Percentiles rank a stretch among this genome's conserved stretches.
These are phyloP conservation scores for Megalops cyprinoides DNA, from an alignment of 2,797 vertebrate species.

Conservation along the genomic window DNA sequence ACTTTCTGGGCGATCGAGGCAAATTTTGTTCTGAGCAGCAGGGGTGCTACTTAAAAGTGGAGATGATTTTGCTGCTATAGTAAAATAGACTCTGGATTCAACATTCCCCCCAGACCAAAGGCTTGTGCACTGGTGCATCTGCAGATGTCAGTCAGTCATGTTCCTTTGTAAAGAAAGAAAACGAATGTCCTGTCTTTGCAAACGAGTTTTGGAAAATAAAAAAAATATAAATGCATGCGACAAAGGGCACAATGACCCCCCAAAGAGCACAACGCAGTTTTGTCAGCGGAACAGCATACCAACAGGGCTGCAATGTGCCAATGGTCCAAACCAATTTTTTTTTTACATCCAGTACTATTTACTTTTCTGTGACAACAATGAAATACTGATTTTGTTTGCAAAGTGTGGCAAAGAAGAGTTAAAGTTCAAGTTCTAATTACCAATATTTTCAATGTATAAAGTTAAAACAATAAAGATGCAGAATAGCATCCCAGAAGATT, in stretches of 20 bases:
- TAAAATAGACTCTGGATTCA: neutral
- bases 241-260: neutral
- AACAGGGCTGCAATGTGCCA: neutral
- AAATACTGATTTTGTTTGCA: no score
- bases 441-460: neutral
- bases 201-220: neutral
- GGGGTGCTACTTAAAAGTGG: neutral
- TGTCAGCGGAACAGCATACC: neutral
- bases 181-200: neutral
- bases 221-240: neutral
- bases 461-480: constrained; percentile 6
- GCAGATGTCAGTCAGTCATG: neutral
- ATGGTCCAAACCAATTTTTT: neutral
- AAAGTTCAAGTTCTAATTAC: neutral
- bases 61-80: neutral
- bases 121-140: neutral
- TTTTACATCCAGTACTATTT: no score
- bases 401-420: no score
- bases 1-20: neutral
- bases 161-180: neutral
- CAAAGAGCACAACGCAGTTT: neutral
- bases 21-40: neutral
- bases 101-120: neutral
- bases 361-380: no score
- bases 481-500: constrained; percentile 5